Evolutionary conservation across 2,797 vertebrate species (phyloP), one percentile per base, ranked within the genome.

Genomic region (Tenualosa thibaudeaui): DNA sequence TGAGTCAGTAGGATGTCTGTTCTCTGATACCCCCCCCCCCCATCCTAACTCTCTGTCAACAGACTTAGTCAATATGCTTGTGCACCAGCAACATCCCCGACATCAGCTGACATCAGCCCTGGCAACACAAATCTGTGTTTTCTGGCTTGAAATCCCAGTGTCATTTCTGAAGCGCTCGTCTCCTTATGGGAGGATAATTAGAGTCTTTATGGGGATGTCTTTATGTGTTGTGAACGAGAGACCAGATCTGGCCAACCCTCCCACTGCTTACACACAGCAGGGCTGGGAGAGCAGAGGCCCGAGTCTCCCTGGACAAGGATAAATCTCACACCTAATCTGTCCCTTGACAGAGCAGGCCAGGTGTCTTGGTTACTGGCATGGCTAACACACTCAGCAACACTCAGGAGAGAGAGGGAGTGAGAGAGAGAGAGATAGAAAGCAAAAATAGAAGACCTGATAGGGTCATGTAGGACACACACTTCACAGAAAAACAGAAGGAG

Each of bases 1-100:
- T 31, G 51, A 85, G 86, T 86, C 87, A 86, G 87, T 86, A 83
- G 75, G 5, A 3, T 51, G 1, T 8, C 50, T 13, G 12, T 51
- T 10, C 50, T 49, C 46, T 49, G 46, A 9, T 13, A n/a, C n/a
- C 51, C 53, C 53, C 53, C 13, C 12, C 12, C 53, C 53, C 53
- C 10, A 15, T 13, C 19, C 53, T 56, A 13, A 19, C 15, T 2
- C 53, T 84, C 84, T 0, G 12, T 19, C 53, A 56, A 2, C 0
- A 3, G 53, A 71, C 26, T 3, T 10, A 12, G 65, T 31, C 65
- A 12, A 71, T 71, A 31, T 31, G 31, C 65, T 71, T 71, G 65
- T 71, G 65, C 12, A 24, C 65, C 65, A 37, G 65, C 15, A 53
- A 53, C 46, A 49, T 8, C 46, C 46, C 46, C 46, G 12, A 50